phyloP scores from a whole-genome alignment of 2,888 invertebrate genomes.

The Chaetoderma sp. region DNA sequence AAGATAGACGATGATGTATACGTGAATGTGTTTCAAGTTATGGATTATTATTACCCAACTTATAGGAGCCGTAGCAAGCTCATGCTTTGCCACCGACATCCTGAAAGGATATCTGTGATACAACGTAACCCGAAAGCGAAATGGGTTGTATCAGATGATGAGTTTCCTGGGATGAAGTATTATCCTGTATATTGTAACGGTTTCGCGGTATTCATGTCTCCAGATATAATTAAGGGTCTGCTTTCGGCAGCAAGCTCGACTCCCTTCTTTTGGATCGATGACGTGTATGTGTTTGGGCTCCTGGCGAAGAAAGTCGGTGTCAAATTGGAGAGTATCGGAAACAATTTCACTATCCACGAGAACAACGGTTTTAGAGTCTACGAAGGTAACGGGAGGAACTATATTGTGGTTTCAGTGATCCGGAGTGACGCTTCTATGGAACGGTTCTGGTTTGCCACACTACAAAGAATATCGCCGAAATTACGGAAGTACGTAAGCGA shows the following conservation, averaged over 20 bases:
- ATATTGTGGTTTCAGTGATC: constrained; percentile 40
- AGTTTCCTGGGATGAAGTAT: constrained; percentile 49
- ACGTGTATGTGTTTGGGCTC: constrained; percentile 64
- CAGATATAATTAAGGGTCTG: constrained; percentile 53
- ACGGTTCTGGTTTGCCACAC: constrained; percentile 42
- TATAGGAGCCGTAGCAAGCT: constrained; percentile 37
- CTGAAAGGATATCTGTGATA: constrained; percentile 47
- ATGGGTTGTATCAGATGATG: constrained; percentile 49
- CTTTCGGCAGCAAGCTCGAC: constrained; percentile 52
- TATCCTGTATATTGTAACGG: constrained; percentile 66
- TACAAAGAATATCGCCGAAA: constrained; percentile 6
- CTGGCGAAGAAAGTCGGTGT: constrained; percentile 53
- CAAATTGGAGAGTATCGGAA: constrained; percentile 74
- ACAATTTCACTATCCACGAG: constrained; percentile 87
- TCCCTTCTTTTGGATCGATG: constrained; percentile 68
- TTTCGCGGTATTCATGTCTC: constrained; percentile 51
- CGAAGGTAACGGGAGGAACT: constrained; percentile 36
- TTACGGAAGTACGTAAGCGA: not conserved
- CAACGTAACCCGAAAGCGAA: constrained; percentile 40
- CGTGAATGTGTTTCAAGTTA: constrained; percentile 50
- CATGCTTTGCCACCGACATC: constrained; percentile 47
- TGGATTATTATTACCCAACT: constrained; percentile 41
- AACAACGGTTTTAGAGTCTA: constrained; percentile 42
- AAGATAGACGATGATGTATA: constrained; percentile 60
- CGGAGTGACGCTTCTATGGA: constrained; percentile 42